A percentile compares a stretch with the other conserved stretches of the same genome.
Conservation (phyloP, 2,888 invertebrate species). For the Leptinotarsa peninsularis region DNA sequence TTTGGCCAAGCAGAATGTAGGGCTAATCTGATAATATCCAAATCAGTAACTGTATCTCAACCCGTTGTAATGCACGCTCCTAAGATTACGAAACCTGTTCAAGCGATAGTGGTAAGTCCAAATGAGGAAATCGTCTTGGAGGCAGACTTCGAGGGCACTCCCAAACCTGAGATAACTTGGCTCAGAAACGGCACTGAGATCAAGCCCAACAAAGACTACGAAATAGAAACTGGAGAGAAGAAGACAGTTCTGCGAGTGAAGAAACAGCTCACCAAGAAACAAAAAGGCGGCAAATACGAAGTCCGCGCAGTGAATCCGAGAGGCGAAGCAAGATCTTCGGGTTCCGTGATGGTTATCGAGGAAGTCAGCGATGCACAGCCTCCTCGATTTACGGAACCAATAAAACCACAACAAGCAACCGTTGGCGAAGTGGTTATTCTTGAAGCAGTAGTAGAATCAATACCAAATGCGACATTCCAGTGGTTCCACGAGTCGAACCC, state of each 20-base stretch:
- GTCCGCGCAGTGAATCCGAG: constrained; percentile 82
- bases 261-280: constrained; percentile 73
- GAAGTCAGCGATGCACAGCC: constrained; percentile 72
- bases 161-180: constrained; percentile 85
- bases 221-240: constrained; percentile 72
- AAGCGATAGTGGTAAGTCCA: constrained; percentile 78
- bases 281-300: constrained; percentile 90
- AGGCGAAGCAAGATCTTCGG: constrained; percentile 83
- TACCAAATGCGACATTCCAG: constrained; percentile 85
- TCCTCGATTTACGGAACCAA: constrained; percentile 79
- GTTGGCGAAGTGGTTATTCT: constrained; percentile 83
- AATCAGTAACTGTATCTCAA: constrained; percentile 66
- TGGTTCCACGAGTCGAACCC: constrained; percentile 86
- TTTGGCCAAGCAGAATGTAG: constrained; percentile 80
- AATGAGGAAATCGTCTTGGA: constrained; percentile 77
- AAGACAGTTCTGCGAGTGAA: constrained; percentile 75
- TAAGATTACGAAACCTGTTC: constrained; percentile 81
- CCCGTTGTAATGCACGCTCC: constrained; percentile 74
- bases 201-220: constrained; percentile 72
- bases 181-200: constrained; percentile 85
- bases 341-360: constrained; percentile 81
- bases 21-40: constrained; percentile 76
- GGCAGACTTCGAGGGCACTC: constrained; percentile 79
- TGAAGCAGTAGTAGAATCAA: constrained; percentile 81
- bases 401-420: constrained; percentile 77